Percentiles rank a stretch among this genome's conserved stretches.
These are phyloP conservation scores for Drosophila aff. DNA, from an alignment of 1,140 invertebrate genomes.

Conservation along the genomic window DNA sequence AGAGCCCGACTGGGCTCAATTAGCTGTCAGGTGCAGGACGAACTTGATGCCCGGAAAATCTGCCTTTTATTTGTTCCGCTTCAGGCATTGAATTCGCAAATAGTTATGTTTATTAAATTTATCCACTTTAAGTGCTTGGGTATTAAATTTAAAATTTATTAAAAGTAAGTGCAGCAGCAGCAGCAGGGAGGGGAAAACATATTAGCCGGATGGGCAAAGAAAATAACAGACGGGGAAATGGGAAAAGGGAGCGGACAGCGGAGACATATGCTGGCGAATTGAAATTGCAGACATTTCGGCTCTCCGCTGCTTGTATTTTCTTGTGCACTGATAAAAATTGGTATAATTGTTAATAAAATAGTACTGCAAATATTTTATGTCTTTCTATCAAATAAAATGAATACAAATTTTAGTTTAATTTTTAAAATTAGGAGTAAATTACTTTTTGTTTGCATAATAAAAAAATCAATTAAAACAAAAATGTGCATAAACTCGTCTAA, in stretches of 20 bases:
- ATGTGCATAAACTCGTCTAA: no score
- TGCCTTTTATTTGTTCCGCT: conserved; percentile 7
- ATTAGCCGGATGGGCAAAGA: conserved; percentile 51
- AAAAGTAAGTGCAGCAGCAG: conserved; percentile 39
- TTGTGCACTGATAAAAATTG: background rate
- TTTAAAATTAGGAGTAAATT: no score
- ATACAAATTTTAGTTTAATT: background rate
- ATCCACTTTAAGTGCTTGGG: conserved; percentile 18
- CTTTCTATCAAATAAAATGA: background rate
- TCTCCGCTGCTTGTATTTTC: conserved; percentile 12
- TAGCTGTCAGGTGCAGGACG: conserved; percentile 71
- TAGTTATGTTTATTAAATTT: conserved; percentile 70
- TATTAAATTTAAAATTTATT: conserved; percentile 76
- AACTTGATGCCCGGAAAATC: conserved; percentile 13
- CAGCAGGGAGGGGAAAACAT: conserved; percentile 11
- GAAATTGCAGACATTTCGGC: conserved; percentile 43
- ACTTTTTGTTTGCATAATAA: no score
- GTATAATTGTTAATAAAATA: background rate
- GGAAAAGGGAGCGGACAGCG: conserved; percentile 2
- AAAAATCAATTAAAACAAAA: no score
- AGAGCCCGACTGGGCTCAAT: conserved; percentile 49
- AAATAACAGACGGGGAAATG: conserved; percentile 3
- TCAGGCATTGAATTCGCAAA: conserved; percentile 52
- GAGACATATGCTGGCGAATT: conserved; percentile 49
- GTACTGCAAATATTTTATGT: background rate